Conservation (phyloP, 2,888 invertebrate genomes). For the Andrena minutula region DNA sequence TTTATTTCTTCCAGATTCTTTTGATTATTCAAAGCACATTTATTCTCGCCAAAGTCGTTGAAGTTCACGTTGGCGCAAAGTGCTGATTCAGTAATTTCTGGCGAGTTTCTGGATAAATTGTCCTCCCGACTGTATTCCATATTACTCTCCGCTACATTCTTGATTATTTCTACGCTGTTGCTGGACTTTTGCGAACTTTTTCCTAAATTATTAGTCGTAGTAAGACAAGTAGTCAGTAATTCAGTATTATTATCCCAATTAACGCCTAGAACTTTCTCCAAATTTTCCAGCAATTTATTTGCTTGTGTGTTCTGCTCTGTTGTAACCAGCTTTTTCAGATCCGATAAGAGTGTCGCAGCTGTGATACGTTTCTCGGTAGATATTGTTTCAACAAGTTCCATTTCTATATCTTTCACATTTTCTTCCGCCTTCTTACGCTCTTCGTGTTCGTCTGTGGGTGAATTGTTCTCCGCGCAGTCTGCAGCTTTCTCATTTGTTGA, state of each 20-base stretch:
- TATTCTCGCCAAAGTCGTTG: conserved; percentile 59
- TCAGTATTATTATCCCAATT: conserved; percentile 77
- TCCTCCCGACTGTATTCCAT: conserved; percentile 65
- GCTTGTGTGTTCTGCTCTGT: conserved; percentile 78
- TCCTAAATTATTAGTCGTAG: conserved; percentile 63
- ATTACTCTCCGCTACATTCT: conserved; percentile 53
- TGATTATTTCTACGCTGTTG: conserved; percentile 26
- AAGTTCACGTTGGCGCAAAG: conserved; percentile 36
- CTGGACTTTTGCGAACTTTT: conserved; percentile 48
- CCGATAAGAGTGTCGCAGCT: conserved; percentile 75
- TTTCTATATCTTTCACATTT: conserved; percentile 69
- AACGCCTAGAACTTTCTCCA: conserved; percentile 79
- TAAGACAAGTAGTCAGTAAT: conserved; percentile 74
- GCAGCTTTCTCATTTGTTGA: conserved; percentile 9
- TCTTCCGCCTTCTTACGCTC: conserved; percentile 18
- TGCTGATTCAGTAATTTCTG: conserved; percentile 46
- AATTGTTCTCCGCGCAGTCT: conserved; percentile 1
- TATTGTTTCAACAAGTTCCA: conserved; percentile 70
- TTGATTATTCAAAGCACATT: conserved; percentile 63
- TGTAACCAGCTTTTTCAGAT: conserved; percentile 79
- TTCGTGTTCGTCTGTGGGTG: neutral
- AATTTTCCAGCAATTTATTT: conserved; percentile 76
- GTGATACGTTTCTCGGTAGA: conserved; percentile 72
- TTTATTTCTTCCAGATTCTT: conserved; percentile 61
- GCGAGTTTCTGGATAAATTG: conserved; percentile 52